Evolutionary conservation across 2,888 invertebrate genomes (phyloP).

Genomic region (Punctoribates punctum): DNA sequence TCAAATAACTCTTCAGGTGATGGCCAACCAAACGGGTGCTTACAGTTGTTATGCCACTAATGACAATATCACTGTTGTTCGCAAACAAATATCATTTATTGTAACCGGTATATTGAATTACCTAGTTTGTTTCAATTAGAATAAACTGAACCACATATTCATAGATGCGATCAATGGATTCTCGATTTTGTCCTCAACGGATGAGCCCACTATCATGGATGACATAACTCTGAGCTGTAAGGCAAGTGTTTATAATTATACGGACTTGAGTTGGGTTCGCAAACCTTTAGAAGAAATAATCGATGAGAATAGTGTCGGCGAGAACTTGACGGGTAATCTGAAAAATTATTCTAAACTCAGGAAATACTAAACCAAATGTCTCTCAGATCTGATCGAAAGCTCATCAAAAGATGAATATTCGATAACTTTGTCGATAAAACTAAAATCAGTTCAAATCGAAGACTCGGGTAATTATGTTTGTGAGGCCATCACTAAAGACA

Average conservation of each 20-base stretch:
- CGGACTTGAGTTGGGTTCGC: conserved; percentile 58
- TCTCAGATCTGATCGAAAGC: conserved; percentile 2
- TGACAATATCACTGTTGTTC: conserved; percentile 50
- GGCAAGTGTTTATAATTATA: conserved; percentile 60
- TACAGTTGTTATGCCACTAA: conserved; percentile 55
- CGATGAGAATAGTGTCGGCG: background rate
- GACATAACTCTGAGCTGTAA: conserved; percentile 60
- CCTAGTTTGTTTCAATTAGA: too few relatives aligned
- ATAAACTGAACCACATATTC: too few relatives aligned
- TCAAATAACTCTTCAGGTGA: conserved; percentile 43
- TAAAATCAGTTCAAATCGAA: conserved; percentile 46
- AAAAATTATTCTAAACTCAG: too few relatives aligned
- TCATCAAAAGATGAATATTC: conserved; percentile 33
- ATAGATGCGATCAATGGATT: conserved; percentile 57
- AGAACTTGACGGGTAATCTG: conserved; percentile 42
- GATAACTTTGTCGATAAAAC: conserved; percentile 45
- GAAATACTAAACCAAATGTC: background rate
- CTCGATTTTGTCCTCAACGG: conserved; percentile 50
- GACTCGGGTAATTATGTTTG: conserved; percentile 43
- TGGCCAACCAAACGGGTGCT: conserved; percentile 50
- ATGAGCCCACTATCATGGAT: conserved; percentile 59
- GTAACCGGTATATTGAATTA: conserved; percentile 52
- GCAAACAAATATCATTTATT: conserved; percentile 49
- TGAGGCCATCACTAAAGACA: background rate
- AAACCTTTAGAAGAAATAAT: background rate